phyloP scores from a whole-genome alignment of 1,140 invertebrate genomes.

The Bursaphelenchus mucronatus region DNA sequence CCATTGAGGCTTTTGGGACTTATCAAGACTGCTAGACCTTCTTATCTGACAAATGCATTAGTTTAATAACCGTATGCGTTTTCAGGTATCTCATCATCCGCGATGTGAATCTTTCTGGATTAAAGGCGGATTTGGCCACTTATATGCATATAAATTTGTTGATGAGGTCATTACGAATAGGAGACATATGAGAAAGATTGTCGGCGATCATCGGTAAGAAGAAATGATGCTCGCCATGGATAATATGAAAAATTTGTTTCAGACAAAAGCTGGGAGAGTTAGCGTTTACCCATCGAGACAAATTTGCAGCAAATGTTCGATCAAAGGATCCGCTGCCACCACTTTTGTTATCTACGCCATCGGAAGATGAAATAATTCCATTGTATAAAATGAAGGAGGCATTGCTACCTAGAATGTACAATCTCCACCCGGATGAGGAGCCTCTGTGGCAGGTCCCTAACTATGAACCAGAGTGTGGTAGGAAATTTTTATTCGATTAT shows the following conservation, averaged over 20 bases:
- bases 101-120: conserved; percentile 56
- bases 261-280: conserved; percentile 55
- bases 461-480: conserved; percentile 53
- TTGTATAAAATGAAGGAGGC: background rate
- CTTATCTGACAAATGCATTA: background rate
- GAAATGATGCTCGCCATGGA: conserved; percentile 3
- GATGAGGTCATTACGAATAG: too few relatives aligned
- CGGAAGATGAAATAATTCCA: conserved; percentile 29
- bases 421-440: conserved; percentile 47
- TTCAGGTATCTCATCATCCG: conserved; percentile 34
- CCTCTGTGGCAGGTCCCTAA: conserved; percentile 58
- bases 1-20: background rate
- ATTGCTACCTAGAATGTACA: conserved; percentile 46
- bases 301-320: conserved; percentile 47
- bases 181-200: too few relatives aligned
- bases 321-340: conserved; percentile 17
- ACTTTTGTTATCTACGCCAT: background rate
- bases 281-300: conserved; percentile 51
- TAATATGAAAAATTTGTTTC: conserved; percentile 11
- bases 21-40: too few relatives aligned
- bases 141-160: conserved; percentile 28
- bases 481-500: conserved; percentile 16
- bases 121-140: conserved; percentile 43
- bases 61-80: conserved; percentile 3
- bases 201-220: conserved; percentile 25